These are phyloP conservation scores for Anguilla megastoma DNA, from an alignment of 2,797 vertebrate genomes.

Conservation along the genomic window DNA sequence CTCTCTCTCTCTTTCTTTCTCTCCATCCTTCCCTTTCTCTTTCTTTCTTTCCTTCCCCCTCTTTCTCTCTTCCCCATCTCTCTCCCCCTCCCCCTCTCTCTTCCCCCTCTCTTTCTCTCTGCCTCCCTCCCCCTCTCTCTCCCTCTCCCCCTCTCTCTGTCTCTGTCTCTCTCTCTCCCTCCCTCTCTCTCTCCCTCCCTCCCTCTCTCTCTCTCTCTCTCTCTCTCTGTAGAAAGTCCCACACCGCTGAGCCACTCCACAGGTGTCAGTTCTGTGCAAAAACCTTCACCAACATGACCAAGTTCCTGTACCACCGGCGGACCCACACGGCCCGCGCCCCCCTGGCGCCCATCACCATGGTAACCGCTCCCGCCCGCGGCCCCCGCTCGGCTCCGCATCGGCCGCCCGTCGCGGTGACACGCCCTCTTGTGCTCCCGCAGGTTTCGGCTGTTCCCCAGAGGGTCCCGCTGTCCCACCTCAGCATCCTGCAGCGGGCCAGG, in stretches of 20 bases:
- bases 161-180: neutral
- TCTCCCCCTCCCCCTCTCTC: neutral
- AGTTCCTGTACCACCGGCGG: constrained; percentile 89
- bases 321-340: constrained; percentile 65
- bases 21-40: no score
- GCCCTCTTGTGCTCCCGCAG: constrained; percentile 46
- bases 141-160: neutral
- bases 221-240: constrained; percentile 73
- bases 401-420: neutral
- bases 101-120: neutral
- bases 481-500: constrained; percentile 69
- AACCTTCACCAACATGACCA: constrained; percentile 92
- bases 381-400: neutral
- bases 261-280: constrained; percentile 87
- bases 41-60: neutral
- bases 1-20: neutral
- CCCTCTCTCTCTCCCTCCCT: neutral
- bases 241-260: constrained; percentile 84
- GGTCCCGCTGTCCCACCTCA: constrained; percentile 63
- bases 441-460: constrained; percentile 53
- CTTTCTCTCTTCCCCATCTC: neutral
- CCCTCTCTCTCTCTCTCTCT: no score
- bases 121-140: neutral
- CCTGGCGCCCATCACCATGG: constrained; percentile 51
- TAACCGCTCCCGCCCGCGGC: constrained; percentile 43